Base-by-base conservation (phyloP, 1,140 invertebrate species). In the Apis laboriosa region DNA sequence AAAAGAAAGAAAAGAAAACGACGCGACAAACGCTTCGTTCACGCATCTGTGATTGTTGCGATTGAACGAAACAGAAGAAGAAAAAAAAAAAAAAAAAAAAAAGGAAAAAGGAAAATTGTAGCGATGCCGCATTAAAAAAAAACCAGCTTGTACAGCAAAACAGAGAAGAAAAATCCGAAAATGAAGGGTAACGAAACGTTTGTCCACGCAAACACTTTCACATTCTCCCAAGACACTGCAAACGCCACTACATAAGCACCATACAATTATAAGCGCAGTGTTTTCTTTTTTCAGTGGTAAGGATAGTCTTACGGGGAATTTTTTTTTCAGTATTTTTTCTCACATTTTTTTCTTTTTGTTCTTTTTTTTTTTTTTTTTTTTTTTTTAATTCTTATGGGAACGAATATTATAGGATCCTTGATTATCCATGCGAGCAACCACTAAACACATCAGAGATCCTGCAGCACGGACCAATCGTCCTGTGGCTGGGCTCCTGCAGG, bases 381-480 rank as follows among this genome's bases (percentile, higher is more conserved):
- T 53, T 58, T 19, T 43, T 70, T 11, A 43, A 21, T 82, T 68
- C 55, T 58, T 70, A 61, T 17, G 49, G 68, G 77, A 55, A 84
- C 58, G 64, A 71, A 61, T 77, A 73, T 78, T 68, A 55, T n/a
- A n/a, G 86, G 76, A 87, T 73, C 75, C 72, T 64, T 78, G 85
- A 77, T 85, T 87, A 86, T 84, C 79, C 91, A 92, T 92, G 91
- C 92, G 83, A 89, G 80, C 83, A 88, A 85, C 84, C 89, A 83
- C 85, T 90, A 86, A 88, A 82, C 80, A 87, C 81, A 87, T 86
- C 81, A 84, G 80, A 66, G 78, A 90, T 90, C 90, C 90, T 91
- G 89, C 90, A 92, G 84, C 74, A 80, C 75, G 84, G 88, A 86
- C 90, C 92, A 93, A 92, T 90, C 88, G 91, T 92, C 91, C 76